Evolutionary conservation across 2,797 vertebrate species (phyloP).

Genomic region (Chaetophractus vellerosus): DNA sequence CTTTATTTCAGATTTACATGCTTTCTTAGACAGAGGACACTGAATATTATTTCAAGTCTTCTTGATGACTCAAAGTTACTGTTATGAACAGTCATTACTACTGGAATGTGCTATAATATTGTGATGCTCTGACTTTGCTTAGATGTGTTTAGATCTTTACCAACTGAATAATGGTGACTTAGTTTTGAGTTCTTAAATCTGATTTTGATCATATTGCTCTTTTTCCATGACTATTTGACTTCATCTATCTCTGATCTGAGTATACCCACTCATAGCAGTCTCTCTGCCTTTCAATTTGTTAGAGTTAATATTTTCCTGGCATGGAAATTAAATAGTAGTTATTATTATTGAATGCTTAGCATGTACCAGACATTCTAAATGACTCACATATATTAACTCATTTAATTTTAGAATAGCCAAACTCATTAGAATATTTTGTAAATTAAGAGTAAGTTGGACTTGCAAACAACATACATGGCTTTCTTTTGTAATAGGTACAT

Average conservation of each 20-base stretch:
- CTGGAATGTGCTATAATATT: constrained; percentile 38
- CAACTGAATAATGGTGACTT: constrained; percentile 43
- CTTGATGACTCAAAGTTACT: constrained; percentile 75
- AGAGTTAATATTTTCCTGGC: constrained; percentile 69
- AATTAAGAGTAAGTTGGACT: neutral
- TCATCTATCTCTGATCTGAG: neutral
- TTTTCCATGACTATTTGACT: neutral
- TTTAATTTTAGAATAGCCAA: constrained; percentile 30
- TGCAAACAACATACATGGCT: neutral
- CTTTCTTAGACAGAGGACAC: constrained; percentile 81
- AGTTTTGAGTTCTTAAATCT: constrained; percentile 51
- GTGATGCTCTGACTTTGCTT: constrained; percentile 6
- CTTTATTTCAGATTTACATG: constrained; percentile 79
- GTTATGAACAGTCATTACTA: constrained; percentile 68
- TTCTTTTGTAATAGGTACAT: neutral
- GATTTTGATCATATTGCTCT: neutral
- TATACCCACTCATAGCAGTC: neutral
- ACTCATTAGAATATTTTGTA: constrained; percentile 44
- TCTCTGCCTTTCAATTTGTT: constrained; percentile 31
- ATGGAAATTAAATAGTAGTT: constrained; percentile 62
- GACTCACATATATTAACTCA: neutral
- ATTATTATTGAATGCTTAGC: constrained; percentile 61
- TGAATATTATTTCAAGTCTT: constrained; percentile 76
- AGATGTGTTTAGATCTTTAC: constrained; percentile 35
- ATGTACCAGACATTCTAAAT: constrained; percentile 55